Base-by-base conservation (phyloP, 2,113 vertebrate species). In the Lutjanus erythropterus region DNA sequence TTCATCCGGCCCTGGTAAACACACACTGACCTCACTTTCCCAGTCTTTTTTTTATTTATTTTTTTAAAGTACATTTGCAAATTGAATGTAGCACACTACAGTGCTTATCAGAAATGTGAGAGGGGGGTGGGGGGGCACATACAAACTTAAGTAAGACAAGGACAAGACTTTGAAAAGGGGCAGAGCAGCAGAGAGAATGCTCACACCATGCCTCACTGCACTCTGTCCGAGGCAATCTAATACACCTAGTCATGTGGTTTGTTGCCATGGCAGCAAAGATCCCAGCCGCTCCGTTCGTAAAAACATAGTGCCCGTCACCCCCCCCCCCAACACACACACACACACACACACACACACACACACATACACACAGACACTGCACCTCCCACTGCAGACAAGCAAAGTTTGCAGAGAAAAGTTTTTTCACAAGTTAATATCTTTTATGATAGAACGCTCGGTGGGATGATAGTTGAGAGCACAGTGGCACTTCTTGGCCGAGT, bases 171-270 rank as follows among this genome's bases (percentile, higher is more conserved):
- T 95, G 93, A 96, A n/a, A 93, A 96, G 95, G 91, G 93, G 85
- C 89, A 93, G 91, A 92, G 90, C 78, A 91, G 94, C 93, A 90
- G 90, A 90, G 92, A 88, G 93, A 90, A 94, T 93, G 89, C 95
- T 95, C 94, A 88, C 92, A 92, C 92, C 85, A 84, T 88, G 95
- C 92, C 89, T 96, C 96, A 47, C 88, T 86, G 89, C 96, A 95
- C 94, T 89, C 90, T 89, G 91, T 93, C 91, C 91, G 33, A 93
- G 95, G 97, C 96, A 98, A 97, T 97, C 96, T 96, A 98, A 97
- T 97, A 97, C 96, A 97, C 96, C 95, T 96, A 94, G 96, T 98
- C 97, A 97, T 97, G 97, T 98, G 97, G 95, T 96, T 89, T 84
- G 97, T 98, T 97, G 89, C 97, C 95, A 98, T 98, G 94, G 97